Evolutionary conservation across 2,797 vertebrate genomes (phyloP).

Genomic region (Eulemur albifrons): DNA sequence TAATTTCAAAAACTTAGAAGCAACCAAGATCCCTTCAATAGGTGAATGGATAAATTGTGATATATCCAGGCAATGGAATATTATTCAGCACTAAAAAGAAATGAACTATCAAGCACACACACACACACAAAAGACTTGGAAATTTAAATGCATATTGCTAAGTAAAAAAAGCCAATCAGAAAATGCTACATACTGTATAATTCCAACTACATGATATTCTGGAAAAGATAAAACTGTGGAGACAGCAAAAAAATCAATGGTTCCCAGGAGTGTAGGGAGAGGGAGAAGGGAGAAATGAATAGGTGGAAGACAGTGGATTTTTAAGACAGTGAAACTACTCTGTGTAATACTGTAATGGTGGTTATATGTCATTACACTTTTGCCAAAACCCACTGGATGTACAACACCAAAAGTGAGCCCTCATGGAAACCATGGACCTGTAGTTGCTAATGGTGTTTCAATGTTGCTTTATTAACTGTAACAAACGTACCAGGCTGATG

Average conservation of each 20-base stretch:
- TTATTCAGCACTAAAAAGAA: slow-evolving; percentile 26
- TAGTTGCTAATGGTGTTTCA: not conserved
- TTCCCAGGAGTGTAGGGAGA: not conserved
- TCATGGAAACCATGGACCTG: not conserved
- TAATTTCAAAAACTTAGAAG: not conserved
- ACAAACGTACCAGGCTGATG: not conserved
- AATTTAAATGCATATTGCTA: not conserved
- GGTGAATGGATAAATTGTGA: not conserved
- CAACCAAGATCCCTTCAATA: not conserved
- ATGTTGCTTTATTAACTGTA: not conserved
- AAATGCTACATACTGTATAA: not conserved
- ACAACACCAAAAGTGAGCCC: not conserved
- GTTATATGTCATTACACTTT: not conserved
- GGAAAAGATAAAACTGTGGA: not conserved
- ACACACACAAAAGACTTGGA: not conserved
- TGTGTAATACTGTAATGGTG: too few relatives aligned
- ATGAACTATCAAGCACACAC: not conserved
- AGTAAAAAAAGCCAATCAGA: not conserved
- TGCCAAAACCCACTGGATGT: not conserved
- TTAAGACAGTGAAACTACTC: not conserved
- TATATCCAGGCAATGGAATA: not conserved
- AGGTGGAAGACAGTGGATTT: not conserved
- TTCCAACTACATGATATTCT: not conserved
- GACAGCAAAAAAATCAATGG: not conserved
- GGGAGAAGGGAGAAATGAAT: not conserved